phyloP scores from a whole-genome alignment of 2,888 invertebrate genomes.

The Branchinecta sandiegonensis region DNA sequence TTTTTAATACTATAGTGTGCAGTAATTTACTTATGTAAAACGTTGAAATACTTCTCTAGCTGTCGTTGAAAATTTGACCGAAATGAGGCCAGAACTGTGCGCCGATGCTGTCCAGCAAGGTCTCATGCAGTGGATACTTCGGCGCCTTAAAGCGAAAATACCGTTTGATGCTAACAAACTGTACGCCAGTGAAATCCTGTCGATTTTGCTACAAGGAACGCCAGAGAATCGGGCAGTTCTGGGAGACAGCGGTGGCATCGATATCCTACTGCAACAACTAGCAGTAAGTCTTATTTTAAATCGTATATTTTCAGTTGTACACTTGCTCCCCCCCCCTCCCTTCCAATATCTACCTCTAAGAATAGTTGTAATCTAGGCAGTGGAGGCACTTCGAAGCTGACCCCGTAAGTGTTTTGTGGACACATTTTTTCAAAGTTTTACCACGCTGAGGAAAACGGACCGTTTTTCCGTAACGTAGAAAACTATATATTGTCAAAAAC shows the following conservation, averaged over 20 bases:
- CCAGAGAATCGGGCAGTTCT: conserved; percentile 62
- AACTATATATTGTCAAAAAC: too few species aligned
- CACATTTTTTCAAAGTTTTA: too few species aligned
- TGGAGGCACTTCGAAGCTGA: too few species aligned
- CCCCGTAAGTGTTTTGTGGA: too few species aligned
- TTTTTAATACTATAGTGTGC: too few species aligned
- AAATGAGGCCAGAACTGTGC: conserved; percentile 70
- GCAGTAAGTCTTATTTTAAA: conserved; percentile 45
- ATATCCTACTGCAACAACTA: conserved; percentile 82
- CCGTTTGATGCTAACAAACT: conserved; percentile 90
- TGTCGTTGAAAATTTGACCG: conserved; percentile 87
- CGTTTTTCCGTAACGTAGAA: too few species aligned
- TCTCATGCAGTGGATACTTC: conserved; percentile 76
- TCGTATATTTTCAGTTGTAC: too few species aligned
- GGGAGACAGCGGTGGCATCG: conserved; percentile 91
- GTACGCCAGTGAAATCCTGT: conserved; percentile 88
- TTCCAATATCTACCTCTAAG: too few species aligned
- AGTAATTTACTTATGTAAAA: background rate
- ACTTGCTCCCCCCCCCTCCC: too few species aligned
- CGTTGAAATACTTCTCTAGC: conserved; percentile 39
- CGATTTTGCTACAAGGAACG: conserved; percentile 82
- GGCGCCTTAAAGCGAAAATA: conserved; percentile 69
- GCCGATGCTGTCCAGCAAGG: conserved; percentile 78
- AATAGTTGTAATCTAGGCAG: too few species aligned
- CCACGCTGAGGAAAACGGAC: too few species aligned